Base-by-base conservation (phyloP, 2,113 vertebrate genomes). In the Phainopepla nitens region DNA sequence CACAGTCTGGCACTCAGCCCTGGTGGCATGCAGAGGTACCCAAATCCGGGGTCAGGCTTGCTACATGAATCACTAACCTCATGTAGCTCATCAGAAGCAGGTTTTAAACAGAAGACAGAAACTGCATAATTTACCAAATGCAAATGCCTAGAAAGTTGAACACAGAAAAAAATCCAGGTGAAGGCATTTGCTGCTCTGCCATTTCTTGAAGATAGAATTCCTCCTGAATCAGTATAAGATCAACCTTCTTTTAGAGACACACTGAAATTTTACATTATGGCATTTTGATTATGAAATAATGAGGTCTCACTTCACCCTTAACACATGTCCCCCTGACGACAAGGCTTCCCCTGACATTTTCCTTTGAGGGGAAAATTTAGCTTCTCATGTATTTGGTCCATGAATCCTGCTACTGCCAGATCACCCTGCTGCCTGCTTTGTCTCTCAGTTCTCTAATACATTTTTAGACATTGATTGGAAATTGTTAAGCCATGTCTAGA, bases 401-500 rank as follows among this genome's bases (percentile, higher is more conserved):
- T 12, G 33, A 76, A 39, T 62, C 65, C 35, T 66, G 53, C 70
- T 82, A 28, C 61, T 73, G 15, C 42, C 72, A 23, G 31, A 28
- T 51, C 49, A 60, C 50, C 31, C 84, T 16, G 13, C 21, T 82
- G 69, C 85, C 45, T 82, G 80, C 79, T 84, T 56, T 64, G 75
- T 71, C 45, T 56, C 77, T 87, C 33, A 21, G 75, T 64, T 60
- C 89, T 56, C 64, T 35, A 87, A 65, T 82, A 92, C 57, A 90
- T 82, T 89, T 86, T 93, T 84, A 66, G 89, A 94, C 68, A 88
- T 97, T 90, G 44, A 68, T 70, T 95, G 95, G 89, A 92, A 93
- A 68, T 91, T 92, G 56, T 96, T 87, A 90, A 97, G 87, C 93
- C 73, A 70, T 94, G 87, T 96, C 94, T 92, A 79, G 77, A 27